Evolutionary conservation across 2,888 invertebrate genomes (phyloP), one percentile per base, ranked within the genome.

Genomic region (Gerris lacustris): DNA sequence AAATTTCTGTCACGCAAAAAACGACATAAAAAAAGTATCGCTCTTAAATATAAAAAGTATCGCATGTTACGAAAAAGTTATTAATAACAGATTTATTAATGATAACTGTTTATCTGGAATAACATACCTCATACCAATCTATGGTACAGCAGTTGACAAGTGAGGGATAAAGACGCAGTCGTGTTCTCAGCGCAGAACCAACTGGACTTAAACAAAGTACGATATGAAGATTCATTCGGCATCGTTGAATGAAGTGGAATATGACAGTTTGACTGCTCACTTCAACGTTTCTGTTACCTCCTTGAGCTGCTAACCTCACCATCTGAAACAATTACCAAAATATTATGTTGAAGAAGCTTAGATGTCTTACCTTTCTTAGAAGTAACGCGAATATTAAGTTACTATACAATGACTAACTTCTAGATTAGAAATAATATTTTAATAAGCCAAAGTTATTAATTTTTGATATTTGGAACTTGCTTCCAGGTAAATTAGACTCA

Each of bases 101-200:
- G 4, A 31, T 31, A 31, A 31, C 1, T 31, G 31, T 1, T 31
- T 31, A 31, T 31, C 31, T 2, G 31, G 31, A 31, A 31, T 31
- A 31, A 31, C 31, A 73, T 76, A 83, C 83, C 79, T 91, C 88
- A 79, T 90, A 93, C 93, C 93, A 94, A 78, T 94, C 91, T 71
- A 94, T 92, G 6, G 92, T 93, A 79, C 92, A 93, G 79, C 92
- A 92, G 79, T 92, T 93, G 63, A 94, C 89, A 66, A 94, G 82
- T 9, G 92, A 90, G 0, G 94, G 93, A 80, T 89, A 94, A 75
- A 91, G 83, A 69, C 92, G 82, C 17, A 94, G 80, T 74, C 92
- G 83, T 73, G 85, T 86, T 74, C 92, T 83, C 79, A 94, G 93
- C 0, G 91, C 85, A 76, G 90, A 88, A 5, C 92, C 92, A 67